These are phyloP conservation scores for Heliconius himera DNA, from an alignment of 1,140 invertebrate species.

Conservation along the genomic window DNA sequence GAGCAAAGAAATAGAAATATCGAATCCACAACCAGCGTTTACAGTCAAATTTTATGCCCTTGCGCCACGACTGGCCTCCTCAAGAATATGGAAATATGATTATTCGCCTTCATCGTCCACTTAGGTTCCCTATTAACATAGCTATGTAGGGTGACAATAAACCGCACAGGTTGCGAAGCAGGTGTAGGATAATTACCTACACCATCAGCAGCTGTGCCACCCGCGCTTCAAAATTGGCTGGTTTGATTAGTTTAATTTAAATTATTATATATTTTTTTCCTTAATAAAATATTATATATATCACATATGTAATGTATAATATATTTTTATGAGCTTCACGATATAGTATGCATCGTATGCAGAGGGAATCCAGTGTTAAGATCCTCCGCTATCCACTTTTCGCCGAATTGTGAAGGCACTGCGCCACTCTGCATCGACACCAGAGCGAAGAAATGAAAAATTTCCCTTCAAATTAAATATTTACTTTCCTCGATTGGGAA, in stretches of 20 bases:
- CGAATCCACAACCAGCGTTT: no score
- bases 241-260: conserved; percentile 24
- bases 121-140: conserved; percentile 18
- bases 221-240: conserved; percentile 29
- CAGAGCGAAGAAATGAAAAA: no score
- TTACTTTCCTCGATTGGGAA: no score
- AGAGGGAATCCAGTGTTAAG: no score
- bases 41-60: no score
- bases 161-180: conserved; percentile 33
- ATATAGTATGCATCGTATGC: no score
- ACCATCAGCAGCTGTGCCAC: conserved; percentile 34
- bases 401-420: no score
- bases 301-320: neutral
- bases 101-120: neutral
- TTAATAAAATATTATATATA: neutral
- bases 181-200: conserved; percentile 33
- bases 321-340: neutral
- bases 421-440: no score
- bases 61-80: no score
- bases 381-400: no score
- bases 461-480: no score
- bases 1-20: no score
- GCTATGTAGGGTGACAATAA: conserved; percentile 22
- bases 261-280: neutral
- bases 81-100: neutral